A percentile compares a stretch with the other conserved stretches of the same genome.
phyloP scores from a whole-genome alignment of 2,888 invertebrate genomes.

The Diachrysia chrysitis region DNA sequence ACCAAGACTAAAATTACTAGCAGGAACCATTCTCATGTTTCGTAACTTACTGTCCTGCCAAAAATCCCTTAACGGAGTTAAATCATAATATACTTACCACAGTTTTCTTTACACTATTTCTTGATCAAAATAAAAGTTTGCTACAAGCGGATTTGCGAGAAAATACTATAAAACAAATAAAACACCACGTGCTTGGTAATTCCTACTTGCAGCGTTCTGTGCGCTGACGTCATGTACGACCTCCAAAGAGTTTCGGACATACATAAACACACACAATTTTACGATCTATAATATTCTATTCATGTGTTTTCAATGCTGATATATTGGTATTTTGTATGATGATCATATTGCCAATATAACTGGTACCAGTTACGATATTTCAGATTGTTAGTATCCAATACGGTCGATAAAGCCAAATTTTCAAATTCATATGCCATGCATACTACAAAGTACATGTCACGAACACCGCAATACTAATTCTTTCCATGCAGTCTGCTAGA shows the following conservation, averaged over 20 bases:
- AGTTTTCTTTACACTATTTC: background rate
- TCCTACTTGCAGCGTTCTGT: slow-evolving; percentile 60
- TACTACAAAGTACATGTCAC: background rate
- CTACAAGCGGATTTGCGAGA: slow-evolving; percentile 32
- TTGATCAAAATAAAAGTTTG: slow-evolving; percentile 35
- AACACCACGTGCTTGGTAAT: slow-evolving; percentile 58
- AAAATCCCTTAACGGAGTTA: no score
- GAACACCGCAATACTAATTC: no score
- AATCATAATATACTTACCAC: no score
- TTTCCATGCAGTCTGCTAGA: no score
- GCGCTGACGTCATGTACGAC: slow-evolving; percentile 71
- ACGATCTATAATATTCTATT: slow-evolving; percentile 53
- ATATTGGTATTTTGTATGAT: background rate
- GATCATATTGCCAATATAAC: background rate
- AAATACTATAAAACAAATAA: slow-evolving; percentile 53
- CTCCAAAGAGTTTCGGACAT: slow-evolving; percentile 60
- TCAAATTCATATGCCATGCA: background rate
- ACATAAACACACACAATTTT: slow-evolving; percentile 62
- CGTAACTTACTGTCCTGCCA: no score
- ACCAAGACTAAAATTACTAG: no score
- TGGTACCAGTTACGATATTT: background rate
- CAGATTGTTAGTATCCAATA: background rate
- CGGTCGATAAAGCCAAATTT: background rate
- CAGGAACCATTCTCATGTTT: no score
- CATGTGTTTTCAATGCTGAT: slow-evolving; percentile 26